These are phyloP conservation scores for Sphenopsis melanotis DNA, from an alignment of 2,797 vertebrate genomes.

Conservation along the genomic window DNA sequence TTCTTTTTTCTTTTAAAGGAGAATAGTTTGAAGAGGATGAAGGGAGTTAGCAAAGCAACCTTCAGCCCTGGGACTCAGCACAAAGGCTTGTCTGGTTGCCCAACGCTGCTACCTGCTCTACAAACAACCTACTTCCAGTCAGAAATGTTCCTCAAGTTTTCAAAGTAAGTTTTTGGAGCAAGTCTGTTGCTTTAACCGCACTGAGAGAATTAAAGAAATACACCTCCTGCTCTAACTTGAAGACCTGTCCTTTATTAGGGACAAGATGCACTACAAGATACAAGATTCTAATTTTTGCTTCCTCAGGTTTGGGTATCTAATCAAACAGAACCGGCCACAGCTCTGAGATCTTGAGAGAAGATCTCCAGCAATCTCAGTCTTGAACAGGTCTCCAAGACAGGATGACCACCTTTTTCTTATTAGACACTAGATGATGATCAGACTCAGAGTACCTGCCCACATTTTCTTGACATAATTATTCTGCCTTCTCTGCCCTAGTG, in stretches of 20 bases:
- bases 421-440: neutral
- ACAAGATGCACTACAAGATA: neutral
- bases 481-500: neutral
- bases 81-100: accelerated
- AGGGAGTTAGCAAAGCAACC: neutral
- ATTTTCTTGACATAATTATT: neutral
- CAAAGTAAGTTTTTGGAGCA: neutral
- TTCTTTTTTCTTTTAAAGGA: neutral
- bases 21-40: neutral
- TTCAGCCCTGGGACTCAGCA: neutral
- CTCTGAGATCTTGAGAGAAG: neutral
- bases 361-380: neutral
- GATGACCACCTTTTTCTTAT: neutral
- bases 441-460: neutral
- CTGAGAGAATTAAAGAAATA: neutral
- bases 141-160: neutral
- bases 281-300: neutral
- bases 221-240: neutral
- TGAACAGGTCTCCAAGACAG: neutral
- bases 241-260: neutral
- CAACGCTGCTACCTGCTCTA: neutral
- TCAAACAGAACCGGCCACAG: neutral
- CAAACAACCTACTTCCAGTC: neutral
- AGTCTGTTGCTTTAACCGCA: neutral
- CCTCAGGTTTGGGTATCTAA: neutral